Conservation (phyloP, 1,140 invertebrate species). For the Pogonomyrmex barbatus region DNA sequence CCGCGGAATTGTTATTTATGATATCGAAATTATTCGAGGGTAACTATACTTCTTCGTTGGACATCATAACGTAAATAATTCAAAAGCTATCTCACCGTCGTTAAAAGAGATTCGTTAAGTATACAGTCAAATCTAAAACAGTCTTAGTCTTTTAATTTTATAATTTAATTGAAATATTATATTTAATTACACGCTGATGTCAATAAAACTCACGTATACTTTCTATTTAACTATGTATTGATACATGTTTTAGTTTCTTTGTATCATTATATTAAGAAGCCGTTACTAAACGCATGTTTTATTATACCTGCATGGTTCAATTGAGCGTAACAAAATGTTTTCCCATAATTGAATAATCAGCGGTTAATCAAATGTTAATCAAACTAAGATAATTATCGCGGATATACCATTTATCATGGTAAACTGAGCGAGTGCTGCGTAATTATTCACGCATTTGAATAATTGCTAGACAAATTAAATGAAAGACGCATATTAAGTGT, state of each 20-base stretch:
- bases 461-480: constrained; percentile 67
- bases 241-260: neutral
- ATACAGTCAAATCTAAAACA: neutral
- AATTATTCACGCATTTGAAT: constrained; percentile 74
- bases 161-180: neutral
- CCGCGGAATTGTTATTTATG: constrained; percentile 47
- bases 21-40: constrained; percentile 29
- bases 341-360: constrained; percentile 73
- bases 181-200: constrained; percentile 1
- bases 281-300: constrained; percentile 35
- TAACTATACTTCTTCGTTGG: neutral
- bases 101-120: neutral
- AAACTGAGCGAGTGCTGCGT: constrained; percentile 16
- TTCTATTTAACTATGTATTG: neutral
- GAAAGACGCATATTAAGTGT: constrained; percentile 24
- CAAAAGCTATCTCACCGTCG: neutral
- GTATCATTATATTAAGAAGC: neutral
- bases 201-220: neutral
- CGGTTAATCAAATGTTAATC: constrained; percentile 27
- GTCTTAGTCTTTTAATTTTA: neutral
- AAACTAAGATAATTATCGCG: constrained; percentile 57
- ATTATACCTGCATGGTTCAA: constrained; percentile 65
- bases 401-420: constrained; percentile 38
- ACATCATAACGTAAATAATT: constrained; percentile 1
- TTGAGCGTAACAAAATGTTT: constrained; percentile 72